These are phyloP conservation scores for Cyprinella venusta DNA, from an alignment of 2,797 vertebrate species.

Conservation along the genomic window DNA sequence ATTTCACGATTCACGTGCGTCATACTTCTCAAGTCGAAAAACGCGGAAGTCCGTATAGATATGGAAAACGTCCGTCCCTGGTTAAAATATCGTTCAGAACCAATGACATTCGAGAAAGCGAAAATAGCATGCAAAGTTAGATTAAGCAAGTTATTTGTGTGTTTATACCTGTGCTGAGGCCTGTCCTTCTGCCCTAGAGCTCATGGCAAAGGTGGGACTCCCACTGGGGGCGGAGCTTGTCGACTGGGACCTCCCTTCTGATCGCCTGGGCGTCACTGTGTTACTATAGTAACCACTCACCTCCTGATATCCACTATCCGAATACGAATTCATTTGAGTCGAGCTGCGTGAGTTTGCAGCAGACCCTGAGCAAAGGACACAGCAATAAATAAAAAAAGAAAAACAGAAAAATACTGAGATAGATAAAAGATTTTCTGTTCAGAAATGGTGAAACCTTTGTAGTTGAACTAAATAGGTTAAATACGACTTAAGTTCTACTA, in stretches of 20 bases:
- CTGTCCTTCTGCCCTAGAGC: conserved; percentile 84
- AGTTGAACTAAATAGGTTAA: neutral
- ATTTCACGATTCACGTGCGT: neutral
- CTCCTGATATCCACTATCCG: conserved; percentile 98
- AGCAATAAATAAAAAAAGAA: neutral
- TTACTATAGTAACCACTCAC: conserved; percentile 91
- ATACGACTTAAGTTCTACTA: neutral
- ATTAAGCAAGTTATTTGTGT: conserved; percentile 17
- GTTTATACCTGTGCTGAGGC: conserved; percentile 80
- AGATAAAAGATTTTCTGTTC: neutral
- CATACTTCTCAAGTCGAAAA: neutral
- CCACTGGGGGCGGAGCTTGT: conserved; percentile 81
- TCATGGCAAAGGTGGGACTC: conserved; percentile 81
- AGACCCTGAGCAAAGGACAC: conserved; percentile 79
- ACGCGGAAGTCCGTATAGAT: neutral
- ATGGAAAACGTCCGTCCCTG: neutral
- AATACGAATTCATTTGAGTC: conserved; percentile 96
- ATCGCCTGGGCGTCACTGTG: conserved; percentile 86
- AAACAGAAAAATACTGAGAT: neutral
- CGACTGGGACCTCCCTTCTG: conserved; percentile 85
- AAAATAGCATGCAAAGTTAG: neutral
- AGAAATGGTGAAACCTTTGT: neutral
- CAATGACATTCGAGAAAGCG: neutral
- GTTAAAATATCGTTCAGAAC: neutral
- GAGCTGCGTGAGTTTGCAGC: conserved; percentile 91